Conservation (phyloP, 2,888 invertebrate species). For the Marasmarcha lunaedactyla region DNA sequence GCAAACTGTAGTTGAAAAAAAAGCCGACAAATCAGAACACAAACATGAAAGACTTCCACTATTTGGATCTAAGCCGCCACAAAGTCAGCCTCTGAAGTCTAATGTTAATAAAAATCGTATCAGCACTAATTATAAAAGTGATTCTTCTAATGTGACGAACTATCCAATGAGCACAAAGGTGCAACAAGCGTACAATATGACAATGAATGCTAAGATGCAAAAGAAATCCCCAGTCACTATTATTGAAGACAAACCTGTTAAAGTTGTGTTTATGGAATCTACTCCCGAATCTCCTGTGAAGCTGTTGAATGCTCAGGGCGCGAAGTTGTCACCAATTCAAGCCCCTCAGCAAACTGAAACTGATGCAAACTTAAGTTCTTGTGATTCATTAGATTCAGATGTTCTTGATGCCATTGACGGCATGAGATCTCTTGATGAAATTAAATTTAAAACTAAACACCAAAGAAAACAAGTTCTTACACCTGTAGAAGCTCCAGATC, state of each 20-base stretch:
- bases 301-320: conserved; percentile 44
- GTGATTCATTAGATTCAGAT: conserved; percentile 44
- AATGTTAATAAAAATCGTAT: neutral
- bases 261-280: conserved; percentile 50
- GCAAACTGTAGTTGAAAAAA: conserved; percentile 43
- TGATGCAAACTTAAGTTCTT: conserved; percentile 26
- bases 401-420: conserved; percentile 32
- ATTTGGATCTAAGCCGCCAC: neutral
- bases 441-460: conserved; percentile 48
- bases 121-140: neutral
- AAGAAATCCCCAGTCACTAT: conserved; percentile 44
- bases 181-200: conserved; percentile 52
- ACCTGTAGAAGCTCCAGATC: conserved; percentile 52
- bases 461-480: conserved; percentile 62
- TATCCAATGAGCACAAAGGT: conserved; percentile 14
- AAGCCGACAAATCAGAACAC: neutral
- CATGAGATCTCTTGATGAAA: conserved; percentile 33
- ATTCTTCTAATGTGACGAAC: neutral
- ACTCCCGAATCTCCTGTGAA: conserved; percentile 32
- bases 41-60: too few species aligned
- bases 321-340: conserved; percentile 43
- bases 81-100: neutral
- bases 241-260: conserved; percentile 60
- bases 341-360: conserved; percentile 21
- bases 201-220: conserved; percentile 46